Base-by-base conservation (phyloP, 2,888 invertebrate genomes). In the Eudemis profundana region DNA sequence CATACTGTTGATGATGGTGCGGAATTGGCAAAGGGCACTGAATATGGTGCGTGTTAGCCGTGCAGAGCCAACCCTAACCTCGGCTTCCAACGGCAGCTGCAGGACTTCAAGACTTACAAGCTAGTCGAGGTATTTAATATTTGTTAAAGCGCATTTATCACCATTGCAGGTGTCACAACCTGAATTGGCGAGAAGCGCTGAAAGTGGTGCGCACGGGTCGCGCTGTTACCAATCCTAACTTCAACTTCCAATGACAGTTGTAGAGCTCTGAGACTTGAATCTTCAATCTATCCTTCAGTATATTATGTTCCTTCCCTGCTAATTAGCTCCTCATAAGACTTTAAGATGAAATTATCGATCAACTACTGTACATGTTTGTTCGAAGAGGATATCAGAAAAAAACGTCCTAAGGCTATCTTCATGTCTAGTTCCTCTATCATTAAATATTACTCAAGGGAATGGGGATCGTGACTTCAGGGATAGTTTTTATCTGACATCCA, bases 161-260 rank as follows among this genome's bases (percentile, higher is more conserved):
- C n/a, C n/a, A n/a, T n/a, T n/a, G n/a, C n/a, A n/a, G n/a, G n/a
- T n/a, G n/a, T n/a, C n/a, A n/a, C n/a, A n/a, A n/a, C n/a, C 93
- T 98, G 53, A 95, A 94, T 63, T 98, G 98, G 97, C 96, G 97
- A 75, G 98, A 98, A 79, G 96, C 98, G 0, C 90, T 98, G 68
- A 98, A 98, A 90, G 97, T 98, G 68, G 97, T 99, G 54, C 94
- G 98, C 68, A 97, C 97, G 0, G 98, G 98, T 40, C 94, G 98
- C 66, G 95, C 96, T 0, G 97, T 98, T 47, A 98, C 98, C 80
- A 98, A 98, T 93, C 99, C 99, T 21, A 99, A 99, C 92, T 94
- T 97, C 68, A 98, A 98, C 76, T 99, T 99, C 89, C 98, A 98
- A 85, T 95, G 96, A 74, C 99, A 99, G 86, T 93, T 99, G 72